phyloP scores from a whole-genome alignment of 2,113 vertebrate genomes.

The Fregata magnificens region DNA sequence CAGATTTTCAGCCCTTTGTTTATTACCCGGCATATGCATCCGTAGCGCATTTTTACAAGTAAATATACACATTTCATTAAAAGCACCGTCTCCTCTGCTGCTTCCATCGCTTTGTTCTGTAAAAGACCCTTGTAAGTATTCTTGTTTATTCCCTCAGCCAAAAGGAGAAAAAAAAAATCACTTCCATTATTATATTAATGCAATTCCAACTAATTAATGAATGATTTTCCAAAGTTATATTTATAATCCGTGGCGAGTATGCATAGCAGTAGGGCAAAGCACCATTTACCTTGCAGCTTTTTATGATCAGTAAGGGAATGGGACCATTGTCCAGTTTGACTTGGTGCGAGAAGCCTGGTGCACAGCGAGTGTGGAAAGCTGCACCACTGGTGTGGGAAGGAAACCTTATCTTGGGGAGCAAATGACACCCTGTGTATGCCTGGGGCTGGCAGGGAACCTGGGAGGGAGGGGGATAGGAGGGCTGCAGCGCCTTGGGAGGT shows the following conservation, averaged over 20 bases:
- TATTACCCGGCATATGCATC: constrained; percentile 32
- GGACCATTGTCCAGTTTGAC: fast-evolving
- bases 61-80: constrained; percentile 57
- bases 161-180: neutral
- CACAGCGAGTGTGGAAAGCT: neutral
- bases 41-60: neutral
- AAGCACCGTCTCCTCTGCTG: neutral
- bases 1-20: constrained; percentile 47
- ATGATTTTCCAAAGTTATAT: neutral
- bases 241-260: neutral
- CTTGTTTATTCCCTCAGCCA: constrained; percentile 5
- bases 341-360: neutral
- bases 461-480: neutral
- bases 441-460: neutral
- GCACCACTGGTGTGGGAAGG: neutral
- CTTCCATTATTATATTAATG: neutral
- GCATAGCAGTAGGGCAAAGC: neutral
- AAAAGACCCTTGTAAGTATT: neutral
- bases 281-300: neutral
- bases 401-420: neutral
- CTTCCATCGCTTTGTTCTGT: constrained; percentile 15
- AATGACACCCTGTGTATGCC: neutral
- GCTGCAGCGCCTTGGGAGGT: neutral
- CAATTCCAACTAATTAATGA: neutral
- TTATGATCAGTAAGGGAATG: neutral